These are phyloP conservation scores for Bucorvus abyssinicus DNA, from an alignment of 2,797 vertebrate species.

Conservation along the genomic window DNA sequence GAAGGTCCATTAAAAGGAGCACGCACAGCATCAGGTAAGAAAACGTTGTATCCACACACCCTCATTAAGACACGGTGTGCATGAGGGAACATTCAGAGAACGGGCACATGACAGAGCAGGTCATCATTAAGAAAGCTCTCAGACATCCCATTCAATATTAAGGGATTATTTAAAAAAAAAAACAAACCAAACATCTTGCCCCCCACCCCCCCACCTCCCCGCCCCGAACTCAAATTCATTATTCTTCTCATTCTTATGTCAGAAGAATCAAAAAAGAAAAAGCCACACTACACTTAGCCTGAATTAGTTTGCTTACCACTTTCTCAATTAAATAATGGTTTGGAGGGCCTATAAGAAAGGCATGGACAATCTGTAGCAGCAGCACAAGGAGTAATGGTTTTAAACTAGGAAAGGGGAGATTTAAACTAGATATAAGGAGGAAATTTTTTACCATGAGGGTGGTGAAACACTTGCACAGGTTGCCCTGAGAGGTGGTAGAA, in stretches of 20 bases:
- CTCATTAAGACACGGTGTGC: background rate
- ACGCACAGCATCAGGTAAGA: background rate
- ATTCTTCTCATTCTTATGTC: background rate
- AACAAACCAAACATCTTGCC: fast-evolving
- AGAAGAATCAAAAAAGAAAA: background rate
- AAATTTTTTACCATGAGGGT: no score
- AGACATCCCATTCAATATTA: background rate
- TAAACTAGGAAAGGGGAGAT: no score
- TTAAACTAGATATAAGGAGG: no score
- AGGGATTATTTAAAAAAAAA: background rate
- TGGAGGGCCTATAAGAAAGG: no score
- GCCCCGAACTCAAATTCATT: background rate
- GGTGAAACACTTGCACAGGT: no score
- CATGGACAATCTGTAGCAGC: no score
- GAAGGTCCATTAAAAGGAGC: background rate
- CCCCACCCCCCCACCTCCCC: no score
- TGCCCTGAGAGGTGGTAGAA: no score
- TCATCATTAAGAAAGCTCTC: background rate
- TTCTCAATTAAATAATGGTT: background rate
- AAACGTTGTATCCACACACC: background rate
- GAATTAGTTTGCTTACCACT: background rate
- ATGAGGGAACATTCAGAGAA: background rate
- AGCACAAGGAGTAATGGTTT: no score
- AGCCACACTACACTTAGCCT: background rate
- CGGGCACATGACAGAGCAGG: background rate